These are phyloP conservation scores for Chymomyza procnemis DNA, from an alignment of 2,888 invertebrate genomes.

Conservation along the genomic window DNA sequence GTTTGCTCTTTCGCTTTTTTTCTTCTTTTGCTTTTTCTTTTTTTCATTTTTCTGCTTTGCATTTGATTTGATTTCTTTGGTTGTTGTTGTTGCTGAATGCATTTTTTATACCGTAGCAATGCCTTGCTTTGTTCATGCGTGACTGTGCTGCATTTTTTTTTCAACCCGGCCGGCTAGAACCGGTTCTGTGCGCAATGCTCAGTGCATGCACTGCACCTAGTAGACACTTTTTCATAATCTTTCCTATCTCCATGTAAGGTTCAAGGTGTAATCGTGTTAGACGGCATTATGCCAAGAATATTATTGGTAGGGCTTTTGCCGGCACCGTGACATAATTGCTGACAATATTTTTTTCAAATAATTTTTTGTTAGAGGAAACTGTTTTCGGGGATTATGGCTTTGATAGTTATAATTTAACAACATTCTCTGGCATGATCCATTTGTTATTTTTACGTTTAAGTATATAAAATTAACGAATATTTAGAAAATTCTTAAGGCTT, in stretches of 20 bases:
- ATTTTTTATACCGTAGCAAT: constrained; percentile 38
- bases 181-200: constrained; percentile 12
- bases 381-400: no score
- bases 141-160: background rate
- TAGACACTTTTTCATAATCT: constrained; percentile 27
- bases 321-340: constrained; percentile 20
- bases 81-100: constrained; percentile 17
- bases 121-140: constrained; percentile 13
- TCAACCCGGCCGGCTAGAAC: constrained; percentile 22
- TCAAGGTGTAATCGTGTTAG: background rate
- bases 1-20: background rate
- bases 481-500: no score
- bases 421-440: no score
- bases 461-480: no score
- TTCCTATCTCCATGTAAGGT: constrained; percentile 4
- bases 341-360: background rate
- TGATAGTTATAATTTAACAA: no score
- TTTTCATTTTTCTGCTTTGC: constrained; percentile 19
- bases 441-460: no score
- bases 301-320: constrained; percentile 6
- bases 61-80: constrained; percentile 26
- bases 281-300: constrained; percentile 33
- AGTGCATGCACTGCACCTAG: constrained; percentile 21
- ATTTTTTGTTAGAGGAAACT: no score
- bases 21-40: background rate